Conservation (phyloP, 2,113 vertebrate genomes). For the Ciconia maguari region DNA sequence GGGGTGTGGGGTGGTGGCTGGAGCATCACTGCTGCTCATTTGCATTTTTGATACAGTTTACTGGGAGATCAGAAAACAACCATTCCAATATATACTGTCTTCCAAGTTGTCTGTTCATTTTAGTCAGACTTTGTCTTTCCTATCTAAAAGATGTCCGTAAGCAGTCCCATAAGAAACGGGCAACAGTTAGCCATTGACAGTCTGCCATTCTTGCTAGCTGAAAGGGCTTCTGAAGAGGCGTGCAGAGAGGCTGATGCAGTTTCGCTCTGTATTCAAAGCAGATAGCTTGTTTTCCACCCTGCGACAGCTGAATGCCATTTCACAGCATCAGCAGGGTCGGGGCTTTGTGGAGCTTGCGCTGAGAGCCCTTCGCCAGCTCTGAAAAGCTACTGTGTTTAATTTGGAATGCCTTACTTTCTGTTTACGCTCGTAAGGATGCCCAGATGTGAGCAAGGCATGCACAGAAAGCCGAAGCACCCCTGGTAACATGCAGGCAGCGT, state of each 20-base stretch:
- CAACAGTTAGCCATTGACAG: background rate
- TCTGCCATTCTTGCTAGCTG: background rate
- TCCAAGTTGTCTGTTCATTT: background rate
- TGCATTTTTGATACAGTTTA: rapidly evolving
- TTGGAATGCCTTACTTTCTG: background rate
- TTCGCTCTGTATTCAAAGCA: background rate
- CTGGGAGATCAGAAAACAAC: background rate
- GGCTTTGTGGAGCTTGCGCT: background rate
- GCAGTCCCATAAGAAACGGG: rapidly evolving
- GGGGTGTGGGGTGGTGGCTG: background rate
- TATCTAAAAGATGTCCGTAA: background rate
- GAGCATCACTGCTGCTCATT: background rate
- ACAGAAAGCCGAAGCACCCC: rapidly evolving
- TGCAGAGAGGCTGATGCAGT: background rate
- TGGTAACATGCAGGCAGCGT: rapidly evolving
- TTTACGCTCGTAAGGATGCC: background rate
- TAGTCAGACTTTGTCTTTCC: background rate
- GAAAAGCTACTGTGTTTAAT: background rate
- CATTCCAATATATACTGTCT: background rate
- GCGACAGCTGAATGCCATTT: background rate
- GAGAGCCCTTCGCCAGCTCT: background rate
- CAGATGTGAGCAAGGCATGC: background rate
- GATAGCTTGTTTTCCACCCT: background rate
- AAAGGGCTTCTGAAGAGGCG: background rate
- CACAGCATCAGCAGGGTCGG: background rate